phyloP scores from a whole-genome alignment of 1,140 invertebrate genomes.

The Drosophila lowei region DNA sequence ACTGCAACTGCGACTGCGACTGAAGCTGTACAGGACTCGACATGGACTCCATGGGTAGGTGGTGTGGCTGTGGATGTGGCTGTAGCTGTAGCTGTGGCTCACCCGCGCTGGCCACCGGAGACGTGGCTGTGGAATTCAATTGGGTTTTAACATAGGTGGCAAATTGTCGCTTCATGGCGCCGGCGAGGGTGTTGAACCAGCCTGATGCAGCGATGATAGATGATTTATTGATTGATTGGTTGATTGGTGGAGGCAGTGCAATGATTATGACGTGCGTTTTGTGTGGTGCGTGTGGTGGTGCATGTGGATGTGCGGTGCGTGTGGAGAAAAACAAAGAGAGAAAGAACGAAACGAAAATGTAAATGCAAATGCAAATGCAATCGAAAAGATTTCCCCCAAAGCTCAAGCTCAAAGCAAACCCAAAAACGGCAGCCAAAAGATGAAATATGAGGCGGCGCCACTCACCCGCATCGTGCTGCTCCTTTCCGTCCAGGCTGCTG shows the following conservation, averaged over 20 bases:
- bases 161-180: conserved; percentile 87
- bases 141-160: conserved; percentile 91
- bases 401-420: conserved; percentile 27
- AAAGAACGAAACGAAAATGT: conserved; percentile 40
- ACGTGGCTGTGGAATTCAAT: conserved; percentile 83
- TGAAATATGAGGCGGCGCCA: background rate
- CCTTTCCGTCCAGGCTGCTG: conserved; percentile 51
- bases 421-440: conserved; percentile 3
- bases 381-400: conserved; percentile 12
- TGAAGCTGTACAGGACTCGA: too few species aligned
- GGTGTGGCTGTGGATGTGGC: conserved; percentile 56
- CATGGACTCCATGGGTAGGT: conserved; percentile 48
- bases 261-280: conserved; percentile 18
- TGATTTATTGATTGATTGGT: conserved; percentile 22
- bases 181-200: conserved; percentile 87
- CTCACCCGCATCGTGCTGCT: conserved; percentile 61
- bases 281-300: conserved; percentile 27
- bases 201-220: conserved; percentile 74
- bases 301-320: conserved; percentile 6
- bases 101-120: conserved; percentile 60
- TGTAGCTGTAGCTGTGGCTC: conserved; percentile 2
- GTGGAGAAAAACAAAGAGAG: conserved; percentile 37
- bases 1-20: background rate
- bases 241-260: conserved; percentile 34
- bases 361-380: conserved; percentile 29